A percentile compares a stretch with the other conserved stretches of the same genome.
phyloP scores from a whole-genome alignment of 2,797 vertebrate genomes.

The Echiichthys vipera region DNA sequence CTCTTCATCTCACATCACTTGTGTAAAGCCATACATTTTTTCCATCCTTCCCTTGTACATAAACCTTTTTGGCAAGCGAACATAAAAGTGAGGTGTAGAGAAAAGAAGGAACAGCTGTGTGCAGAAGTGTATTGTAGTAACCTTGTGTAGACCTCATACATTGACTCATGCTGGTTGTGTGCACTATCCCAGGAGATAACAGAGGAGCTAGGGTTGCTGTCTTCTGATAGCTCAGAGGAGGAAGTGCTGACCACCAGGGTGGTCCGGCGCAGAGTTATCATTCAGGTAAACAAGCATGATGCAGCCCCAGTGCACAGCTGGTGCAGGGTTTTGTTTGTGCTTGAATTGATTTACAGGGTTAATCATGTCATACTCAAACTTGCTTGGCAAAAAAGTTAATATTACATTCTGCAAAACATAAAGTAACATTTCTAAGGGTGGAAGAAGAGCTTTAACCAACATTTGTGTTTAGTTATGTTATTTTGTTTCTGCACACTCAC shows the following conservation, averaged over 20 bases:
- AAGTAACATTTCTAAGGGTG: background rate
- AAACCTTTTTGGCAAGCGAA: background rate
- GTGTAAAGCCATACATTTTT: background rate
- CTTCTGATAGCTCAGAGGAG: conserved; percentile 95
- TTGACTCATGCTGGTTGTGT: conserved; percentile 78
- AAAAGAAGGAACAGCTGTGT: conserved; percentile 52
- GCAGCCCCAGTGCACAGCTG: background rate
- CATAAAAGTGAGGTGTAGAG: conserved; percentile 53
- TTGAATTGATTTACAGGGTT: background rate
- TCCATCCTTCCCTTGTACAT: conserved; percentile 6
- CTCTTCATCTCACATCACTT: conserved; percentile 66
- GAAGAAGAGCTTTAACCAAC: background rate
- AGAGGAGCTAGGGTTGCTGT: conserved; percentile 92
- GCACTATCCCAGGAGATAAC: conserved; percentile 91
- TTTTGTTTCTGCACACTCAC: background rate
- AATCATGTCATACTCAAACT: background rate
- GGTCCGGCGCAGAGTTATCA: conserved; percentile 94
- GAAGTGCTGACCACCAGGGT: conserved; percentile 97
- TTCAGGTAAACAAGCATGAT: conserved; percentile 89
- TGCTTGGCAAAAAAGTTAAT: background rate
- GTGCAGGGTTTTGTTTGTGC: conserved; percentile 12
- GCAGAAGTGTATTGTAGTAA: conserved; percentile 29
- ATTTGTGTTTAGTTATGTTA: background rate
- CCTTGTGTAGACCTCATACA: conserved; percentile 5
- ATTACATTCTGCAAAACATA: background rate